These are phyloP conservation scores for Ryuthela nishihirai DNA, from an alignment of 2,888 invertebrate genomes.

Conservation along the genomic window DNA sequence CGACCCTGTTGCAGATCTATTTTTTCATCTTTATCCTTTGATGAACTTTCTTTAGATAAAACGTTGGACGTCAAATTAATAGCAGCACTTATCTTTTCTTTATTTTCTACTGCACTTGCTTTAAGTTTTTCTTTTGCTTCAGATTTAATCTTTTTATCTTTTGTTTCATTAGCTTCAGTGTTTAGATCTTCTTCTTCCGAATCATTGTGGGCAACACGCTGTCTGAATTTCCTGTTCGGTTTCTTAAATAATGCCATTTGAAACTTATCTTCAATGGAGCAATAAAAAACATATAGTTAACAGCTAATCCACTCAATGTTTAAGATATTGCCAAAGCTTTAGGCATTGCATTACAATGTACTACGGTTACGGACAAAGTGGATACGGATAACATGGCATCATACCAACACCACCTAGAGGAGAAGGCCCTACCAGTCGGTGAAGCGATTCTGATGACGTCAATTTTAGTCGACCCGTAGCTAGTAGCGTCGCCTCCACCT, in stretches of 20 bases:
- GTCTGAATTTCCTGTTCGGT: conserved; percentile 73
- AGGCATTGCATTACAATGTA: no score
- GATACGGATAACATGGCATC: no score
- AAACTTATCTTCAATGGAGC: no score
- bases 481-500: no score
- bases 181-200: conserved; percentile 48
- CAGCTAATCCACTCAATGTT: no score
- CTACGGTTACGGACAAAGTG: no score
- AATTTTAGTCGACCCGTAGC: no score
- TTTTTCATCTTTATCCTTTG: conserved; percentile 20
- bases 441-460: no score
- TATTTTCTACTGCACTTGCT: background rate
- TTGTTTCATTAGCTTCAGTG: conserved; percentile 33
- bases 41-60: background rate
- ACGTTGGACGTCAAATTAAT: background rate
- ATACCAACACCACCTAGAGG: no score
- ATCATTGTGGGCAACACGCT: conserved; percentile 46
- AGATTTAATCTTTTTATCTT: conserved; percentile 9
- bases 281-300: no score
- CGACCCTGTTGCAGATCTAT: conserved; percentile 2
- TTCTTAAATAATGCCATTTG: conserved; percentile 82
- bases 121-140: background rate
- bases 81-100: background rate
- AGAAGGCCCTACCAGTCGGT: no score
- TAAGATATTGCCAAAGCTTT: no score